Conservation (phyloP, 2,797 vertebrate species). For the Mastacembelus armatus region DNA sequence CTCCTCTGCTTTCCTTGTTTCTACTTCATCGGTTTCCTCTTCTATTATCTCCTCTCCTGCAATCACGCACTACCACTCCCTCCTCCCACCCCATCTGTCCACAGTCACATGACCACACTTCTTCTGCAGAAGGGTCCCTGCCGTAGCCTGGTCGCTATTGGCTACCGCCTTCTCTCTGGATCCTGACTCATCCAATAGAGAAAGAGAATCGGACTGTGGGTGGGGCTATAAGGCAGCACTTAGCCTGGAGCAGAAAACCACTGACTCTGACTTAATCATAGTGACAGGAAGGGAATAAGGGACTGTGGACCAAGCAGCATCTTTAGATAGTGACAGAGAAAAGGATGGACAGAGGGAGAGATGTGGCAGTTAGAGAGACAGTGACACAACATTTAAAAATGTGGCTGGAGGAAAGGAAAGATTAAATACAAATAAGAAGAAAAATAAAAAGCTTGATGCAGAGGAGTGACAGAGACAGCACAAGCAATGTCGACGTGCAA, state of each 20-base stretch:
- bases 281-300: slow-evolving; percentile 74
- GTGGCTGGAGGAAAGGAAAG: neutral
- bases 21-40: neutral
- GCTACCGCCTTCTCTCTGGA: slow-evolving; percentile 45
- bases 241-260: slow-evolving; percentile 72
- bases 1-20: neutral
- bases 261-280: slow-evolving; percentile 80
- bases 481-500: neutral
- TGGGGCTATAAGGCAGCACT: slow-evolving; percentile 52
- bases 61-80: slow-evolving; percentile 49
- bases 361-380: slow-evolving; percentile 1
- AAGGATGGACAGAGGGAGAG: slow-evolving; percentile 28
- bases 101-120: slow-evolving; percentile 73
- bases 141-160: slow-evolving; percentile 57
- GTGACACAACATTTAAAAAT: too few species aligned
- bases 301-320: slow-evolving; percentile 69
- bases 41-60: slow-evolving; percentile 24
- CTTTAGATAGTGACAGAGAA: slow-evolving; percentile 34
- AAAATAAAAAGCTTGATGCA: neutral
- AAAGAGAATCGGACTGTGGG: slow-evolving; percentile 30
- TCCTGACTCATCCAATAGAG: slow-evolving; percentile 62
- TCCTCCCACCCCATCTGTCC: slow-evolving; percentile 75
- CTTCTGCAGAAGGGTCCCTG: slow-evolving; percentile 68
- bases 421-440: neutral
- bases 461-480: neutral